phyloP scores from a whole-genome alignment of 2,888 invertebrate genomes.

The Uloborus plumipes region DNA sequence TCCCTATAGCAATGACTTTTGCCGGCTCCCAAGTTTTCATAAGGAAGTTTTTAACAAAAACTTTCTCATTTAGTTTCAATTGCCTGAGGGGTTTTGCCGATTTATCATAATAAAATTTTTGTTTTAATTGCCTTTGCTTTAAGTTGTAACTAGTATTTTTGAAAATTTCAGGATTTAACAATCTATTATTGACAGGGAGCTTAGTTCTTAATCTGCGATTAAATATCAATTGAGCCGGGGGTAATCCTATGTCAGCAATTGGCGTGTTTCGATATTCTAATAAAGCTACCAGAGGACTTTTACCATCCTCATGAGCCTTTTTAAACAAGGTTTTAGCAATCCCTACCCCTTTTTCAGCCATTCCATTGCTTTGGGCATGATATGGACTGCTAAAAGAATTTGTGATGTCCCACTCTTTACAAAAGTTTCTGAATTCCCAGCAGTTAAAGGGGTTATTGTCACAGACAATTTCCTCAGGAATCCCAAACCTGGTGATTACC shows the following conservation, averaged over 20 bases:
- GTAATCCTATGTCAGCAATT: background rate
- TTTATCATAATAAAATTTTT: too few species aligned
- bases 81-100: too few species aligned
- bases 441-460: conserved; percentile 9
- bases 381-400: background rate
- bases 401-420: background rate
- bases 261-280: conserved; percentile 17
- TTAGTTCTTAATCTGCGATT: background rate
- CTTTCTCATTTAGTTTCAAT: too few species aligned
- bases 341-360: background rate
- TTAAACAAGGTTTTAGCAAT: conserved; percentile 2
- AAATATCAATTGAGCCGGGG: conserved; percentile 3
- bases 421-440: conserved; percentile 2
- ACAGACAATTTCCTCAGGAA: background rate
- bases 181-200: background rate
- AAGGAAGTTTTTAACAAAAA: too few species aligned
- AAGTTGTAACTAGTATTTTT: background rate
- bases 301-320: background rate
- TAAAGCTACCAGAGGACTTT: background rate
- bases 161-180: background rate
- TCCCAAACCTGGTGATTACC: background rate
- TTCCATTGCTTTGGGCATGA: conserved; percentile 1
- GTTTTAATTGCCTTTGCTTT: too few species aligned
- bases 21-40: too few species aligned
- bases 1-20: too few species aligned